A percentile compares a stretch with the other conserved stretches of the same genome.
These are phyloP conservation scores for Neomonachus schauinslandi DNA, from an alignment of 2,113 vertebrate species.

Conservation along the genomic window DNA sequence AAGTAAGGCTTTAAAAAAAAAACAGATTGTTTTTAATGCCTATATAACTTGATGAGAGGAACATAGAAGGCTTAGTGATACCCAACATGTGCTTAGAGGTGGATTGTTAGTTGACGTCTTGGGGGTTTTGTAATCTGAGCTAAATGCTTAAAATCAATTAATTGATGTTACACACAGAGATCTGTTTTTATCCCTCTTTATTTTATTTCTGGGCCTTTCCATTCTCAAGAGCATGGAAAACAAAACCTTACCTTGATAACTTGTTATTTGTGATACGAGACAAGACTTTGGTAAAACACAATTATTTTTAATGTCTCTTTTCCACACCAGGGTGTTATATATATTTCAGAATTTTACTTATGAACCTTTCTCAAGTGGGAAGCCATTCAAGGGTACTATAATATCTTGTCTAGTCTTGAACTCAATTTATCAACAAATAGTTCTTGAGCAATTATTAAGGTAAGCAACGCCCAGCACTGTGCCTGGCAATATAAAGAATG, in stretches of 20 bases:
- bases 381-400: neutral
- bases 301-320: constrained; percentile 30
- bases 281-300: neutral
- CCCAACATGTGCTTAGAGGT: constrained; percentile 31
- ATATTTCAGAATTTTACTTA: constrained; percentile 6
- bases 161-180: constrained; percentile 25
- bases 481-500: neutral
- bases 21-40: constrained; percentile 43
- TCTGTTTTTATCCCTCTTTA: constrained; percentile 49
- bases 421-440: neutral
- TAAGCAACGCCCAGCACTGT: neutral
- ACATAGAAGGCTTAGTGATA: constrained; percentile 47
- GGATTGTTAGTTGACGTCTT: constrained; percentile 45
- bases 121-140: constrained; percentile 2
- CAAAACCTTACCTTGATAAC: constrained; percentile 53
- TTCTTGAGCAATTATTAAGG: neutral
- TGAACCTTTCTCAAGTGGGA: neutral
- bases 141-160: neutral
- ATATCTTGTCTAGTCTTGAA: neutral
- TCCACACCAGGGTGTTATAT: neutral
- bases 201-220: constrained; percentile 46
- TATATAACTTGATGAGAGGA: neutral
- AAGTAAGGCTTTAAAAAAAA: neutral
- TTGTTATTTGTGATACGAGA: constrained; percentile 44
- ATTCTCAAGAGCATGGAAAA: constrained; percentile 1